Conservation (phyloP, 2,888 invertebrate genomes). For the Tridacna gigas region DNA sequence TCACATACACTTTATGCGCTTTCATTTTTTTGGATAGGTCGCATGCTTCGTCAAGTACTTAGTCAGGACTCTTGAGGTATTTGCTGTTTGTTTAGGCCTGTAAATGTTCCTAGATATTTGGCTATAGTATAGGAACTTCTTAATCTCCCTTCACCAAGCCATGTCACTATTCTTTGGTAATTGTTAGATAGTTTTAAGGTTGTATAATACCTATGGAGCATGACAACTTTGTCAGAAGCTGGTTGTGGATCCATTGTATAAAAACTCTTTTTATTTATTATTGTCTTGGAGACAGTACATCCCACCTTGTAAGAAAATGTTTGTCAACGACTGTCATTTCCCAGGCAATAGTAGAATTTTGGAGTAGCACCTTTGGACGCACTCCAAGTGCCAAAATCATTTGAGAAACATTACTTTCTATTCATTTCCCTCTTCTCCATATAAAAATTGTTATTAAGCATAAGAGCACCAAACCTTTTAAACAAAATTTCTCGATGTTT, state of each 20-base stretch:
- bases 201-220: constrained; percentile 28
- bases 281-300: not conserved
- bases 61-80: not conserved
- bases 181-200: constrained; percentile 9
- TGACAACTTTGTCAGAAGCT: not conserved
- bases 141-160: constrained; percentile 1
- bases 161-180: constrained; percentile 22
- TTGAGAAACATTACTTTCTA: too few species aligned
- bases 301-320: not conserved
- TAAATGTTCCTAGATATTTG: constrained; percentile 1
- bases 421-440: too few species aligned
- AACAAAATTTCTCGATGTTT: too few species aligned
- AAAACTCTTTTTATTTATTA: not conserved
- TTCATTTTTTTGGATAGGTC: not conserved
- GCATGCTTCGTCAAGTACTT: constrained; percentile 1
- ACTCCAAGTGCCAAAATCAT: too few species aligned
- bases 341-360: too few species aligned
- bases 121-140: constrained; percentile 26
- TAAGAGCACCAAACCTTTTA: too few species aligned
- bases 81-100: not conserved
- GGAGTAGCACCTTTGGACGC: too few species aligned
- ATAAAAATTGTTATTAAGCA: too few species aligned
- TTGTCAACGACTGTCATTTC: too few species aligned
- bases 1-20: constrained; percentile 2
- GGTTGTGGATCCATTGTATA: constrained; percentile 1